Conservation (phyloP, 2,113 vertebrate genomes). For the Microcebus jonahi region DNA sequence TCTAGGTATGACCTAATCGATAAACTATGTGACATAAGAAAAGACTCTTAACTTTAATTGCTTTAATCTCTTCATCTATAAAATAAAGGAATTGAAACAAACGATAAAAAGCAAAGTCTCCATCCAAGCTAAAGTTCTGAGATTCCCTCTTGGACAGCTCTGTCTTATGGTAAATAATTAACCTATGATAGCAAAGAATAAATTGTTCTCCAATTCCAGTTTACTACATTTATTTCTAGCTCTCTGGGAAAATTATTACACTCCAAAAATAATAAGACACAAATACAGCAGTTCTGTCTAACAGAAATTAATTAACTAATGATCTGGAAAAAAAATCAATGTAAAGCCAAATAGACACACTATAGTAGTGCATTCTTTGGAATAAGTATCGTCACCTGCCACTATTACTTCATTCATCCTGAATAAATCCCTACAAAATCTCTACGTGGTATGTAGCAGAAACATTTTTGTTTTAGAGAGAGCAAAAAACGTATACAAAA, state of each 20-base stretch:
- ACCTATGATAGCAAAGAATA: background rate
- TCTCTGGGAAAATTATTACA: background rate
- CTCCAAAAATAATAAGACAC: background rate
- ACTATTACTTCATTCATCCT: background rate
- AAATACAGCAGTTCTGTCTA: background rate
- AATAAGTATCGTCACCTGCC: background rate
- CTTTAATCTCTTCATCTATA: background rate
- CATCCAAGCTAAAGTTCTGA: background rate
- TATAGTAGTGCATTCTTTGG: background rate
- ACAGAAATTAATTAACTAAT: background rate
- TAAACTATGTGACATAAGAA: background rate
- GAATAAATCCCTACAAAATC: background rate
- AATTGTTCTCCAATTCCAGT: background rate
- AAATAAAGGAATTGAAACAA: background rate
- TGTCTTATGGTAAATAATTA: background rate
- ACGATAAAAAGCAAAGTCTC: background rate
- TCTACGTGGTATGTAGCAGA: background rate
- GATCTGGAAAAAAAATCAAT: background rate
- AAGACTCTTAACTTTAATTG: background rate
- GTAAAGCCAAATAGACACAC: background rate
- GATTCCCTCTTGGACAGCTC: background rate
- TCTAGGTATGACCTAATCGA: background rate
- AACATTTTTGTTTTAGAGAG: background rate
- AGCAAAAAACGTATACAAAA: background rate
- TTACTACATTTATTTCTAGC: background rate